A percentile compares a stretch with the other conserved stretches of the same genome.
Conservation (phyloP, 2,797 vertebrate species). For the Microctenopoma lineatum region DNA sequence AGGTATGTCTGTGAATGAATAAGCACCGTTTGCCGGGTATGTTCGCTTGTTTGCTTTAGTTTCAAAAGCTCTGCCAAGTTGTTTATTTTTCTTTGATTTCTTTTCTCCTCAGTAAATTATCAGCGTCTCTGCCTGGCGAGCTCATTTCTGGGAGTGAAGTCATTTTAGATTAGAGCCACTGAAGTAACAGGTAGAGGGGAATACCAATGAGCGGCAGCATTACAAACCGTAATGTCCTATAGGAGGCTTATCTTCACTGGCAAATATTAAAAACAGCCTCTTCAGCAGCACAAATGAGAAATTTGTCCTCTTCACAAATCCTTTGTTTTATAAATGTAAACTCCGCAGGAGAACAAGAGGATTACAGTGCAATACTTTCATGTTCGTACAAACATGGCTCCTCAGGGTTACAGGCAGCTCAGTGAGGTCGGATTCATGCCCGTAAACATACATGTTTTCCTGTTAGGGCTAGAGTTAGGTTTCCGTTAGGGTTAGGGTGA, state of each 20-base stretch:
- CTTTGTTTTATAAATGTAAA: slow-evolving; percentile 29
- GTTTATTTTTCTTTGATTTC: slow-evolving; percentile 18
- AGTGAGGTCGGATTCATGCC: background rate
- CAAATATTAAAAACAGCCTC: slow-evolving; percentile 28
- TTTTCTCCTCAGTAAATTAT: slow-evolving; percentile 47
- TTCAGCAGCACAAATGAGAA: background rate
- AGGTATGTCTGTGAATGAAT: slow-evolving; percentile 66
- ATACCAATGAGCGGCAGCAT: slow-evolving; percentile 59
- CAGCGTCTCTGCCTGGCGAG: slow-evolving; percentile 20
- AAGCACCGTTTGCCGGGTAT: slow-evolving; percentile 41
- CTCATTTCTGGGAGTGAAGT: slow-evolving; percentile 57
- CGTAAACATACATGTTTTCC: too few relatives aligned
- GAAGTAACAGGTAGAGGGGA: slow-evolving; percentile 57
- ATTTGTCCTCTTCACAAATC: slow-evolving; percentile 2
- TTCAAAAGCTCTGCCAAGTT: slow-evolving; percentile 46
- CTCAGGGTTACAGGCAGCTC: background rate
- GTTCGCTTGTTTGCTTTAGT: slow-evolving; percentile 62
- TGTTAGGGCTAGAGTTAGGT: too few relatives aligned
- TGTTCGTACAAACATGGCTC: background rate
- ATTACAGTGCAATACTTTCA: background rate
- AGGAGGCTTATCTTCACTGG: slow-evolving; percentile 24
- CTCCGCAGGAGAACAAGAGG: background rate
- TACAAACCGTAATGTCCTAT: slow-evolving; percentile 17
- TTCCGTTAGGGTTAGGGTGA: too few relatives aligned
- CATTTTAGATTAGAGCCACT: slow-evolving; percentile 64